These are phyloP conservation scores for Mixornis gularis DNA, from an alignment of 2,113 vertebrate species.

Conservation along the genomic window DNA sequence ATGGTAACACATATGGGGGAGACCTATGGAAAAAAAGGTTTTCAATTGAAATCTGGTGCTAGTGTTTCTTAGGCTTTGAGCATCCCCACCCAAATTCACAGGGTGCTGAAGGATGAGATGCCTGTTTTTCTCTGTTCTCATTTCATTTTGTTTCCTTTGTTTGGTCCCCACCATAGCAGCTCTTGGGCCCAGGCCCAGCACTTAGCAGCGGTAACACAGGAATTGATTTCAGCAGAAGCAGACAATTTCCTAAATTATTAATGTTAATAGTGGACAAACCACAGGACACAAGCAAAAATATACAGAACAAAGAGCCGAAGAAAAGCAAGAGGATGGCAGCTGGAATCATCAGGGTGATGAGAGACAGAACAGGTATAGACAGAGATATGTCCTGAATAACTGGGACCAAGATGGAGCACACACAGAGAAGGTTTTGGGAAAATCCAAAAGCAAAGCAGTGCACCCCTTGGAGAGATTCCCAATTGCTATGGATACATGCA, in stretches of 20 bases:
- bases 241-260: constrained; percentile 44
- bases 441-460: neutral
- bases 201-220: constrained; percentile 20
- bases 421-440: neutral
- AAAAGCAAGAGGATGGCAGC: neutral
- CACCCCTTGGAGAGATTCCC: neutral
- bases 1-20: neutral
- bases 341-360: neutral
- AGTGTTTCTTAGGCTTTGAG: neutral
- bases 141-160: neutral
- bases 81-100: neutral
- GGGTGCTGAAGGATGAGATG: neutral
- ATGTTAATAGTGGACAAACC: constrained; percentile 10
- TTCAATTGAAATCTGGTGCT: neutral
- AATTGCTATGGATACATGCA: neutral
- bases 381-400: neutral
- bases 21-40: neutral
- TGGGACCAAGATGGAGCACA: neutral
- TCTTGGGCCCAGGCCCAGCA: neutral
- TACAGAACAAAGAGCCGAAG: neutral
- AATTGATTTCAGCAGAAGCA: constrained; percentile 33
- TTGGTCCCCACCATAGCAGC: neutral
- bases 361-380: neutral
- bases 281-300: neutral
- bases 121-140: neutral